Conservation (phyloP, 2,797 vertebrate species). For the Parambassis ranga region DNA sequence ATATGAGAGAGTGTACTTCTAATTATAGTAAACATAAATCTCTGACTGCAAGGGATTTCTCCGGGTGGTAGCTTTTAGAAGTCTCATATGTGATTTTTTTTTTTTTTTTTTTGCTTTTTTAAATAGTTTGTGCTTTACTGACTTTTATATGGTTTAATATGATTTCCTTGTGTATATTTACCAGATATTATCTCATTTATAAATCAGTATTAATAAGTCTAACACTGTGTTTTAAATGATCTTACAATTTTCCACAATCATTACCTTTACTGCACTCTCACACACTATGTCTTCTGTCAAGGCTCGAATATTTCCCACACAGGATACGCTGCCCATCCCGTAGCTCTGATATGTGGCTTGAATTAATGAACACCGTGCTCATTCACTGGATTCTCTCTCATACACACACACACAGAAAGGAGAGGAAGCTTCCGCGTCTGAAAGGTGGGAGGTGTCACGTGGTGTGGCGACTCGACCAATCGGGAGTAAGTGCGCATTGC, state of each 20-base stretch:
- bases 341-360: not conserved
- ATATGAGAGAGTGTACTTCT: constrained; percentile 4
- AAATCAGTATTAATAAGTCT: no score
- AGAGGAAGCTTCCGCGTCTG: constrained; percentile 23
- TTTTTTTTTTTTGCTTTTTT: not conserved
- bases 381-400: constrained; percentile 56
- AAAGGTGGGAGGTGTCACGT: constrained; percentile 53
- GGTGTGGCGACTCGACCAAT: constrained; percentile 55
- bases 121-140: no score
- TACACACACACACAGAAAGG: not conserved
- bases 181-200: no score
- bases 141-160: no score
- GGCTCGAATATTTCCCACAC: not conserved
- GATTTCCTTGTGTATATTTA: no score
- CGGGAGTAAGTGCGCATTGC: constrained; percentile 78
- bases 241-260: no score
- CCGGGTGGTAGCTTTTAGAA: not conserved
- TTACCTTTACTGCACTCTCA: not conserved
- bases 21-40: constrained; percentile 30
- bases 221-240: no score
- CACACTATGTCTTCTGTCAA: no score
- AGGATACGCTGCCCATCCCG: not conserved
- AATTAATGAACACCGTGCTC: constrained; percentile 21
- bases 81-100: not conserved
- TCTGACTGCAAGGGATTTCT: not conserved